Base-by-base conservation (phyloP, 2,797 vertebrate genomes). In the Monodelphis domestica region DNA sequence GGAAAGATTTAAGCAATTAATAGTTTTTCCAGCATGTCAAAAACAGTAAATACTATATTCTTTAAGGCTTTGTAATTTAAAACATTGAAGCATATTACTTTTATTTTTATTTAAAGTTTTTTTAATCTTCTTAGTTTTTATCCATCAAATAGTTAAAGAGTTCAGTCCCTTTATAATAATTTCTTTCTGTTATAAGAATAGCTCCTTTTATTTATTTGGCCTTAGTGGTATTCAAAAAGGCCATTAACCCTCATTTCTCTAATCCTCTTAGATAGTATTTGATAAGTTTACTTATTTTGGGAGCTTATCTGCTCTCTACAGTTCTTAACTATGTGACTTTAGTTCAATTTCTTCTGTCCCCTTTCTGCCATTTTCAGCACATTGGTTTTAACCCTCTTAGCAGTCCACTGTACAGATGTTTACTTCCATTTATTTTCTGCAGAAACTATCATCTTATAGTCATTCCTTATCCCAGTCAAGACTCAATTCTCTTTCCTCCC, bases 221-320 rank as follows among this genome's bases (percentile, higher is more conserved):
- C 38, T 38, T 50, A 26, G 38, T 84, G 38, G 21, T 88, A 53
- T 88, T 88, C 87, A 88, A 30, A 88, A 88, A 88, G 28, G 87
- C 52, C 87, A 88, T 88, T 88, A 88, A 88, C 87, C 53, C 52
- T 88, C 87, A 88, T 88, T 88, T 53, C 53, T 88, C 50, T 88
- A 53, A 53, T 84, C 70, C 38, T 53, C 87, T 88, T 88, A 88
- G 53, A 88, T 88, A 52, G 50, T 29, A 88, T 88, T 53, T 17
- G 87, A 84, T 84, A 84, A 84, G 70, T 84, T 84, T 84, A 84
- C 87, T 53, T 88, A 88, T 88, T 84, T 88, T 88, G 51, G 30
- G 87, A 52, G 50, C 87, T 88, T 52, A 53, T 88, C 87, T 88
- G 87, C 87, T 88, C 87, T 29, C 87, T 88, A 53, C 87, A 88